A percentile compares a stretch with the other conserved stretches of the same genome.
Conservation (phyloP, 2,888 invertebrate species). For the Rotaria sp. region DNA sequence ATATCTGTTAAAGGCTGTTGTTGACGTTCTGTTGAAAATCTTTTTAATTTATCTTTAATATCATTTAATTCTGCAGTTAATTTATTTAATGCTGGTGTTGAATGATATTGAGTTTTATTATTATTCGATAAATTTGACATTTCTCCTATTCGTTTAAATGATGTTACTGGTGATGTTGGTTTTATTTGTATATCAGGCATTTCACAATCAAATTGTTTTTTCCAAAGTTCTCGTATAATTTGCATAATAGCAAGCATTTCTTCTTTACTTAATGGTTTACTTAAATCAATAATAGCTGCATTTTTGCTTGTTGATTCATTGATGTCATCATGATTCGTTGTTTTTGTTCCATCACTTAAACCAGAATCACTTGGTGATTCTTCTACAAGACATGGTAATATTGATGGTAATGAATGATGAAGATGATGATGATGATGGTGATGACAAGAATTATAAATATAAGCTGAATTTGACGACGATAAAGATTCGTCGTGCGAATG, state of each 20-base stretch:
- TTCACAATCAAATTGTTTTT: conserved; percentile 7
- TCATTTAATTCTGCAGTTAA: conserved; percentile 14
- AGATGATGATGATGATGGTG: neutral
- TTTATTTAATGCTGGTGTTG: conserved; percentile 17
- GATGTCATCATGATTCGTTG: neutral
- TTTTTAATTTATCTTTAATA: conserved; percentile 26
- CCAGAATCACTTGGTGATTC: conserved; percentile 28
- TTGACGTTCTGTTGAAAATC: neutral
- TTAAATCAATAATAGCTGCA: conserved; percentile 13
- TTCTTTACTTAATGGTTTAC: conserved; percentile 20
- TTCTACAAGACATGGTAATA: conserved; percentile 12
- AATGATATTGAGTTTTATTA: neutral
- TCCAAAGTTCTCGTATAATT: conserved; percentile 3
- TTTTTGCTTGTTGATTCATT: neutral
- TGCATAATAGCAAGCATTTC: conserved; percentile 14
- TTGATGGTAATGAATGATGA: neutral
- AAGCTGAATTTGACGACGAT: neutral
- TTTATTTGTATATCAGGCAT: neutral
- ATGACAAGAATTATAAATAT: too few relatives aligned
- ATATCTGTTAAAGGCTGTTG: too few relatives aligned
- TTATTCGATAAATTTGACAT: neutral
- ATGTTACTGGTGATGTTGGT: neutral
- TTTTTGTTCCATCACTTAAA: conserved; percentile 11
- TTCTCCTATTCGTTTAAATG: too few relatives aligned
- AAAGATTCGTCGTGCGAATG: neutral